phyloP scores from a whole-genome alignment of 2,113 vertebrate species.

The Plotosus lineatus region DNA sequence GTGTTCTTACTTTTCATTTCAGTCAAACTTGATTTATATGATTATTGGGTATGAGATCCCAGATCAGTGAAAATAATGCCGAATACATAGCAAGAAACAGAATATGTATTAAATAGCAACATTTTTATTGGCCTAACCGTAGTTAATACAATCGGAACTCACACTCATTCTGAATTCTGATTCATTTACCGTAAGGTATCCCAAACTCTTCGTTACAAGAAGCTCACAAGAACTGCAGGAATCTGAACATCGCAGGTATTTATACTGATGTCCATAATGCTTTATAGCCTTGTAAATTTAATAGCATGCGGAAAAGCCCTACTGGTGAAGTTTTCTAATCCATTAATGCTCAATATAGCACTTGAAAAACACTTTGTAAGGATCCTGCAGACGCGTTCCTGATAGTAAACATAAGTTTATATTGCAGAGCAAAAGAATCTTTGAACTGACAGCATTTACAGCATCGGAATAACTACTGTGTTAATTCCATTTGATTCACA shows the following conservation, averaged over 20 bases:
- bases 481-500: not conserved
- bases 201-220: not conserved
- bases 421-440: not conserved
- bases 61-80: not conserved
- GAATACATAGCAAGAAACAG: not conserved
- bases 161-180: not conserved
- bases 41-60: not conserved
- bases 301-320: conserved; percentile 7
- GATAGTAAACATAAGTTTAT: not conserved
- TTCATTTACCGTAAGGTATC: too few species aligned
- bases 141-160: not conserved
- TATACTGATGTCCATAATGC: not conserved
- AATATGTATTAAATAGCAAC: not conserved
- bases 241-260: not conserved
- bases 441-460: not conserved
- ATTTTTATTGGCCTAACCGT: not conserved
- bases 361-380: not conserved
- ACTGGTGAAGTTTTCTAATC: not conserved
- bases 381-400: not conserved
- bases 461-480: not conserved
- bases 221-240: not conserved
- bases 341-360: not conserved
- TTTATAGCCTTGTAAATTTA: conserved; percentile 10
- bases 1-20: not conserved
- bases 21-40: not conserved